These are phyloP conservation scores for Lates japonicus DNA, from an alignment of 2,797 vertebrate genomes.

Conservation along the genomic window DNA sequence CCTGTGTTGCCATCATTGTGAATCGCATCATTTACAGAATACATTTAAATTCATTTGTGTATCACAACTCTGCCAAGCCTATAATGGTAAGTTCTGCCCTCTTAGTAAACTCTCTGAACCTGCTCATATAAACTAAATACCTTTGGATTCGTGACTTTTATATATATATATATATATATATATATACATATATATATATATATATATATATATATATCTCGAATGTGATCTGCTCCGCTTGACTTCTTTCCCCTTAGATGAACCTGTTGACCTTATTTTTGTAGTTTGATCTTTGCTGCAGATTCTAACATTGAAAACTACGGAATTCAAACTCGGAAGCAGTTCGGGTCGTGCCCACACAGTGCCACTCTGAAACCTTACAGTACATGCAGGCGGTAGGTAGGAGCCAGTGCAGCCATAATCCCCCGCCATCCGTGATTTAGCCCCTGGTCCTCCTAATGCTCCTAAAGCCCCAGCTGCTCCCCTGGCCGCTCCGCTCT, in stretches of 20 bases:
- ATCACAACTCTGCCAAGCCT: not conserved
- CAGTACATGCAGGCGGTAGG: conserved; percentile 49
- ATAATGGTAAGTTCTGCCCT: not conserved
- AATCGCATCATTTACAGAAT: not conserved
- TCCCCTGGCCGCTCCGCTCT: conserved; percentile 74
- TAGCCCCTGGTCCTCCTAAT: conserved; percentile 79
- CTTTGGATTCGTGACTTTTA: too few relatives aligned
- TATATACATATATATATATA: too few relatives aligned
- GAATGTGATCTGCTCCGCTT: not conserved
- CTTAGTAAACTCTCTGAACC: not conserved
- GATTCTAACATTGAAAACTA: not conserved
- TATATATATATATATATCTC: not conserved
- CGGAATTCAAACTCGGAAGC: conserved; percentile 7
- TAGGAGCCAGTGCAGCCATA: conserved; percentile 69
- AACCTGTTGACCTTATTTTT: not conserved
- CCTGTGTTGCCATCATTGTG: not conserved
- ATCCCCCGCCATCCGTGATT: conserved; percentile 82
- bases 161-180: not conserved
- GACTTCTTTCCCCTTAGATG: not conserved
- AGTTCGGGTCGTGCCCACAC: conserved; percentile 25
- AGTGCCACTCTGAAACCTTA: conserved; percentile 37
- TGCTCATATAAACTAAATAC: not conserved
- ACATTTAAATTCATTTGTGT: not conserved
- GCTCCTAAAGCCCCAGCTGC: conserved; percentile 85
- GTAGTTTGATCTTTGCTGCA: conserved; percentile 4